Base-by-base conservation (phyloP, 2,797 vertebrate species). In the Cossypha caffra region DNA sequence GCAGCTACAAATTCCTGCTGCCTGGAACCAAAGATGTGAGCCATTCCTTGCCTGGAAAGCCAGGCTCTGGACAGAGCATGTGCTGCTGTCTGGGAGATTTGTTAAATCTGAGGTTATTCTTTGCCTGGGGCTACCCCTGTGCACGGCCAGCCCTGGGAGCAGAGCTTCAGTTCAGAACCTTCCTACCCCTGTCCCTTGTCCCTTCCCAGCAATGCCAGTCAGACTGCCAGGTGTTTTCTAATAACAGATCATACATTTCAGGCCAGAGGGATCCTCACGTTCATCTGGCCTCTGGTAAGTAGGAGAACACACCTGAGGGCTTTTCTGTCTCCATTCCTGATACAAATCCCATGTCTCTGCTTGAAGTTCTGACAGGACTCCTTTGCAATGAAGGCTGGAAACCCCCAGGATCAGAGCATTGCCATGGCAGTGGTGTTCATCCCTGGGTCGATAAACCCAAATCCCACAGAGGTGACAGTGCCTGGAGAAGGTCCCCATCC, bases 271-370 rank as follows among this genome's bases (percentile, higher is more conserved):
- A 96, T 61, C 83, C 76, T 80, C 61, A 3, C 4, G 3, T 58
- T 86, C 92, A 33, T 57, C 92, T 94, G 90, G 82, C 64, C 94
- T 86, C 64, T 58, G 88, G 81, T 80, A 86, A 92, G 73, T 23
- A 83, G 71, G 66, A 92, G 88, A 94, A 80, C 68, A 93, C 83
- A 96, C 93, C 96, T 90, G 76, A 94, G 94, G 96, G 92, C 83
- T 94, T 90, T 86, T 95, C 77, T 81, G 72, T 75, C 68, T 92
- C 23, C 0, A 0, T 25, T 71, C 69, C 90, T 54, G 45, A 58
- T 68, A 75, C 2, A 88, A 95, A 94, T 67, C 90, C 93, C 42
- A 3, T 4, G 68, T 14, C 83, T 72, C 57, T 24, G 45, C 90
- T 87, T 79, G 91, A 82, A 68, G 74, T 37, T 75, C 38, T 29